Evolutionary conservation across 2,888 invertebrate genomes (phyloP).

Genomic region (Sclerodermus sp.): DNA sequence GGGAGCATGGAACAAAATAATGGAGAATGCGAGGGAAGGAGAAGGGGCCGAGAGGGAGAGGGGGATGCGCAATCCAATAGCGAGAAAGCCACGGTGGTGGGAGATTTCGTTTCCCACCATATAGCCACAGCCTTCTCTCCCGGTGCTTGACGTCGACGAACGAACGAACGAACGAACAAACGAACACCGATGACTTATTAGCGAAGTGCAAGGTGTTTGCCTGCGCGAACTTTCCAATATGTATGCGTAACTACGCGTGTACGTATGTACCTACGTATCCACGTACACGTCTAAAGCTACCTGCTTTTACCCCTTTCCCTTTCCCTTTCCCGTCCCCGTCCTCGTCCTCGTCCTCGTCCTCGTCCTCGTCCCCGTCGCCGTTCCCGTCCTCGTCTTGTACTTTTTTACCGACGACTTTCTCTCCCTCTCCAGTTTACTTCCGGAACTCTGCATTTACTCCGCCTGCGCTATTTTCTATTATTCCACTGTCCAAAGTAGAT

Average conservation of each 20-base stretch:
- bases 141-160: conserved; percentile 8
- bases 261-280: conserved; percentile 30
- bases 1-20: conserved; percentile 8
- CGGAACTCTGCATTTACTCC: too few relatives aligned
- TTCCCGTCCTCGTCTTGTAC: too few relatives aligned
- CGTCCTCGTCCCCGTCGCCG: too few relatives aligned
- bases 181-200: conserved; percentile 39
- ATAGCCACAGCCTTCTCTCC: neutral
- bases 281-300: neutral
- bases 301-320: conserved; percentile 2
- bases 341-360: too few relatives aligned
- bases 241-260: conserved; percentile 11
- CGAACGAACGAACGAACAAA: conserved; percentile 21
- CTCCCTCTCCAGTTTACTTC: too few relatives aligned
- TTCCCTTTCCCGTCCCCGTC: conserved; percentile 7
- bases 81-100: conserved; percentile 12
- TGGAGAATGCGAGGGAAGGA: conserved; percentile 2
- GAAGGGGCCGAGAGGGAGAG: conserved; percentile 4
- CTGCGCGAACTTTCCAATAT: conserved; percentile 30
- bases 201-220: conserved; percentile 31
- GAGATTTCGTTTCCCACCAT: conserved; percentile 10
- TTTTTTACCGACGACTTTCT: too few relatives aligned
- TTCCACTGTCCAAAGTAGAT: too few relatives aligned
- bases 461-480: too few relatives aligned
- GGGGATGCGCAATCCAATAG: conserved; percentile 2